Evolutionary conservation across 2,888 invertebrate genomes (phyloP).

Genomic region (Oligia latruncula): DNA sequence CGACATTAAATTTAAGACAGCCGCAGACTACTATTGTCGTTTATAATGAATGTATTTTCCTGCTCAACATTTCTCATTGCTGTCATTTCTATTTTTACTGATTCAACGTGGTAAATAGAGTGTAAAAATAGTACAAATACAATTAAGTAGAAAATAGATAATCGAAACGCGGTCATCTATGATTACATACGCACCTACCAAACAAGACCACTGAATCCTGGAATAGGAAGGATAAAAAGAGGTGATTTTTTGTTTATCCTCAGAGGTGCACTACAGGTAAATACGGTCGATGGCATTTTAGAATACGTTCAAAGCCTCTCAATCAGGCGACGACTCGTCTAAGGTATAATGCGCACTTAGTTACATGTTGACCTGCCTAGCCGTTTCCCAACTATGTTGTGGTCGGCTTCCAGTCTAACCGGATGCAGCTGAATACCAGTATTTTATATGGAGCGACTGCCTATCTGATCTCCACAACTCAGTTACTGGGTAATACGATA

Average conservation of each 20-base stretch:
- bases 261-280: background rate
- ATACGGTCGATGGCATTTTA: conserved; percentile 12
- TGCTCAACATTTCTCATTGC: conserved; percentile 22
- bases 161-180: conserved; percentile 46
- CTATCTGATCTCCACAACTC: too few relatives aligned
- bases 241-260: conserved; percentile 7
- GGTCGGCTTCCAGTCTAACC: too few relatives aligned
- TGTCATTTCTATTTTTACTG: conserved; percentile 24
- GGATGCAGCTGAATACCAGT: too few relatives aligned
- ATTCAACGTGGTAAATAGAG: conserved; percentile 24
- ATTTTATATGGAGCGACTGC: too few relatives aligned
- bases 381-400: too few relatives aligned
- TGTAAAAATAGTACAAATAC: conserved; percentile 22
- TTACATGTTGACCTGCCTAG: background rate
- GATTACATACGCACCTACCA: conserved; percentile 24
- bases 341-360: background rate
- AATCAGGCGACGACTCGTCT: conserved; percentile 5
- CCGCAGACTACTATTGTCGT: conserved; percentile 33
- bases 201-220: conserved; percentile 29
- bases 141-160: conserved; percentile 48
- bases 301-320: conserved; percentile 13
- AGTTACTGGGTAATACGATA: too few relatives aligned
- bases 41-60: conserved; percentile 43
- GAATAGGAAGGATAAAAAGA: conserved; percentile 33
- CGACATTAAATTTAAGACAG: conserved; percentile 41